Conservation (phyloP, 2,113 vertebrate genomes). For the Lepisosteus oculatus region DNA sequence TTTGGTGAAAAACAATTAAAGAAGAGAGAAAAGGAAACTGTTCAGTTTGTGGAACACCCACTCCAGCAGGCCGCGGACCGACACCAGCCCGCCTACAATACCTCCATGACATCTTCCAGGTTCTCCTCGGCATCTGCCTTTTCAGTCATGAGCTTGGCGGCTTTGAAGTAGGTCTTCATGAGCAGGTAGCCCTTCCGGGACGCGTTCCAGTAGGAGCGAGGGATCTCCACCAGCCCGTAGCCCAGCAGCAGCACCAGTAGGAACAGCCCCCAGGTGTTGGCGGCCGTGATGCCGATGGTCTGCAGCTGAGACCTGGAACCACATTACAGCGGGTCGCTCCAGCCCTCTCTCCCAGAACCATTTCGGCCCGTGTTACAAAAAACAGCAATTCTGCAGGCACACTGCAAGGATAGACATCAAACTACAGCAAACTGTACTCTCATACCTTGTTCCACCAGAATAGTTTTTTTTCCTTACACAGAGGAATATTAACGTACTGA, state of each 20-base stretch:
- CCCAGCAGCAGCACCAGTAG: constrained; percentile 88
- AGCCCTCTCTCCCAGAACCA: too few species aligned
- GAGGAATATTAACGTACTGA: too few species aligned
- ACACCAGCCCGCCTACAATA: constrained; percentile 31
- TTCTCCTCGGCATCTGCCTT: constrained; percentile 85
- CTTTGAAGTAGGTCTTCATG: constrained; percentile 88
- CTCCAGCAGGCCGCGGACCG: not conserved
- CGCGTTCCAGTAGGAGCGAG: constrained; percentile 86
- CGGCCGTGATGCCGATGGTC: constrained; percentile 87
- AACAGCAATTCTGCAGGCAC: too few species aligned
- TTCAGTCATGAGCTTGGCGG: constrained; percentile 84
- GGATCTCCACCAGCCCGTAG: constrained; percentile 91
- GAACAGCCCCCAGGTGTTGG: constrained; percentile 93
- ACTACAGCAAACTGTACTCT: too few species aligned
- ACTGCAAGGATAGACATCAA: too few species aligned
- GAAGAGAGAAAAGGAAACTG: not conserved
- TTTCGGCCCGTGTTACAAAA: too few species aligned
- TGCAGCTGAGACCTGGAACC: constrained; percentile 76
- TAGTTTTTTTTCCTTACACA: too few species aligned
- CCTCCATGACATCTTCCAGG: constrained; percentile 89
- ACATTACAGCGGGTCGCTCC: too few species aligned
- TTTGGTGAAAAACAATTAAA: too few species aligned
- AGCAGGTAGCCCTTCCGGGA: constrained; percentile 77
- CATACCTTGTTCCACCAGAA: too few species aligned
- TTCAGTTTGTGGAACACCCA: not conserved